Percentiles rank a stretch among this genome's conserved stretches.
phyloP scores from a whole-genome alignment of 23 tunicate species.

The Trididemnum nubilum region DNA sequence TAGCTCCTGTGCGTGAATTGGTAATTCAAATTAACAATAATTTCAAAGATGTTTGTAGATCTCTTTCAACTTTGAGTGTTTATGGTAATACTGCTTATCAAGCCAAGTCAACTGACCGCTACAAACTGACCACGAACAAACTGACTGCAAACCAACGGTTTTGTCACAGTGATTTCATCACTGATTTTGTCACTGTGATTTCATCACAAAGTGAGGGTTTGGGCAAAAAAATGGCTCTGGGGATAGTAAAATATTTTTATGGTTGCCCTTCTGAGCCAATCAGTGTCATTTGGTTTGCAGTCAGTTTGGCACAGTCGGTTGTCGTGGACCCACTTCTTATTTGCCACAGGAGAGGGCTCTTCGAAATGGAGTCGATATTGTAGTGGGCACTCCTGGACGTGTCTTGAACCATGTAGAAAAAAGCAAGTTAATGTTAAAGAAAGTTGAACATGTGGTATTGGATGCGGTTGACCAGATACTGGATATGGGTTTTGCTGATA shows the following conservation, averaged over 20 bases:
- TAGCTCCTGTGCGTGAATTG: conserved; percentile 91
- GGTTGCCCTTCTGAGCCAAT: too few relatives aligned
- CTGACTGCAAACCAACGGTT: too few relatives aligned
- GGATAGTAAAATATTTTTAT: too few relatives aligned
- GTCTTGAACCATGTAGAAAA: conserved; percentile 80
- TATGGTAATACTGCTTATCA: conserved; percentile 91
- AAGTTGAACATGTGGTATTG: conserved; percentile 70
- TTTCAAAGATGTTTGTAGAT: conserved; percentile 39
- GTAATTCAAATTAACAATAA: conserved; percentile 85
- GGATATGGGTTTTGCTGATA: conserved; percentile 97
- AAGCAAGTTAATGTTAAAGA: conserved; percentile 53
- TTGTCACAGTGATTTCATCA: too few relatives aligned
- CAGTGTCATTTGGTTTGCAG: too few relatives aligned
- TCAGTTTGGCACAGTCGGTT: too few relatives aligned
- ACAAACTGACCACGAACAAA: too few relatives aligned
- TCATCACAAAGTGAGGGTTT: too few relatives aligned
- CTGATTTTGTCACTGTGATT: too few relatives aligned
- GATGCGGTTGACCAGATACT: conserved; percentile 98
- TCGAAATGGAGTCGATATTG: conserved; percentile 77
- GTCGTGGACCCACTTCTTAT: too few relatives aligned
- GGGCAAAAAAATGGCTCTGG: too few relatives aligned
- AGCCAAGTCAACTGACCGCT: too few relatives aligned
- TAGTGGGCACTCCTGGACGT: conserved; percentile 96
- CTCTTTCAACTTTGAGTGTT: conserved; percentile 37
- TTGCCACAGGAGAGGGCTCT: conserved; percentile 84